Percentiles rank a stretch among this genome's conserved stretches.
Evolutionary conservation across 2,113 vertebrate genomes (phyloP).

Genomic region (Upupa epops): DNA sequence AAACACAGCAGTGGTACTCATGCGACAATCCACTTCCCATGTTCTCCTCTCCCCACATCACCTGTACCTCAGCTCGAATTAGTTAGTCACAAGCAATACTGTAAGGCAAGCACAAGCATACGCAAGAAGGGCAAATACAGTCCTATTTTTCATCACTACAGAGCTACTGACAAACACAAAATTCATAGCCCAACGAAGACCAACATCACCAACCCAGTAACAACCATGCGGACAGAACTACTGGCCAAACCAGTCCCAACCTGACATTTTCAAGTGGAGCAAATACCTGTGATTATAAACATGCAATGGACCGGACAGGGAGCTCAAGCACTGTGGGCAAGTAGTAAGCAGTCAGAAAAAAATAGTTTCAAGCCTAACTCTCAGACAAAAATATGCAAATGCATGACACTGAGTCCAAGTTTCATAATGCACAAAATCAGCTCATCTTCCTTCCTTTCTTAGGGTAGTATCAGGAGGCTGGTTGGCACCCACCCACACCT

Average conservation of each 20-base stretch:
- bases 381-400: slow-evolving; percentile 9
- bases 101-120: background rate
- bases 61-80: background rate
- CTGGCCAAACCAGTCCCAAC: background rate
- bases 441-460: background rate
- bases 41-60: background rate
- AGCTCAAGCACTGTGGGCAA: background rate
- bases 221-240: background rate
- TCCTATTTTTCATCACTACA: background rate
- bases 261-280: background rate
- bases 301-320: background rate
- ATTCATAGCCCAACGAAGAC: background rate
- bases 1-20: background rate
- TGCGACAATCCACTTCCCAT: background rate
- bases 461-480: slow-evolving; percentile 18
- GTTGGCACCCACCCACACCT: slow-evolving; percentile 56
- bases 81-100: background rate
- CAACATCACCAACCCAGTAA: background rate
- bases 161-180: background rate
- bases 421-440: slow-evolving; percentile 39
- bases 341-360: background rate
- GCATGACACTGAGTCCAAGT: background rate
- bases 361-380: background rate
- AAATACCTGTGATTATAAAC: background rate
- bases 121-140: background rate